Percentiles rank a stretch among this genome's conserved stretches.
These are phyloP conservation scores for Plutomurus gul DNA, from an alignment of 1,140 invertebrate genomes.

Conservation along the genomic window DNA sequence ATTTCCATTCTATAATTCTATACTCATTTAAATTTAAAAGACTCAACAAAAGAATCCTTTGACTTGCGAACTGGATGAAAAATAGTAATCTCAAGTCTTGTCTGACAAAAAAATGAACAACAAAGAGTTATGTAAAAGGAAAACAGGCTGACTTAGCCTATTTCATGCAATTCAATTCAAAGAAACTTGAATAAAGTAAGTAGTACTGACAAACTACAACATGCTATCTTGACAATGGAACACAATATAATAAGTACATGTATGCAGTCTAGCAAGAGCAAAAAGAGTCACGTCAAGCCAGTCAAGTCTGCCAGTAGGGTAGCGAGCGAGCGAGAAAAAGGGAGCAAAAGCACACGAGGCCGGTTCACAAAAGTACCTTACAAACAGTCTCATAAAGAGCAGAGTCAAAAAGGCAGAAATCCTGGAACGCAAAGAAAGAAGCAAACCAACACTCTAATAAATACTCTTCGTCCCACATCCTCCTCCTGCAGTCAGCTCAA, in stretches of 20 bases:
- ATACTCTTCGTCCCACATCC: slow-evolving; percentile 28
- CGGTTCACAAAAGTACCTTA: slow-evolving; percentile 15
- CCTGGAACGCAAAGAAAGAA: slow-evolving; percentile 20
- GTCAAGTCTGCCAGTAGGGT: neutral
- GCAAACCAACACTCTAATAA: slow-evolving; percentile 26
- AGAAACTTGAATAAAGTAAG: slow-evolving; percentile 29
- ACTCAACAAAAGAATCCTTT: neutral
- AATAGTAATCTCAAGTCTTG: neutral
- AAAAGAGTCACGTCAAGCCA: neutral
- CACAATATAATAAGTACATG: slow-evolving; percentile 16
- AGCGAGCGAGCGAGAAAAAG: neutral
- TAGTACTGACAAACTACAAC: slow-evolving; percentile 7
- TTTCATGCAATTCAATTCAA: neutral
- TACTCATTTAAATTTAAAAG: slow-evolving; percentile 10
- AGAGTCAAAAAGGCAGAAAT: slow-evolving; percentile 27
- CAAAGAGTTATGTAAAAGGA: neutral
- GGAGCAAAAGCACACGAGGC: neutral
- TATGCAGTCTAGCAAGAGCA: neutral
- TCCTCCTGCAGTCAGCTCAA: neutral
- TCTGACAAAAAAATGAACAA: slow-evolving; percentile 11
- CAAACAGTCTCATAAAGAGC: slow-evolving; percentile 26
- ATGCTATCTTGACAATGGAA: slow-evolving; percentile 21
- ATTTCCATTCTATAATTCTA: neutral
- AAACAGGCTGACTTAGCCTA: slow-evolving; percentile 15
- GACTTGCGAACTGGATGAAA: slow-evolving; percentile 17